Evolutionary conservation across 2,888 invertebrate species (phyloP).

Genomic region (Leptopilina myrica): DNA sequence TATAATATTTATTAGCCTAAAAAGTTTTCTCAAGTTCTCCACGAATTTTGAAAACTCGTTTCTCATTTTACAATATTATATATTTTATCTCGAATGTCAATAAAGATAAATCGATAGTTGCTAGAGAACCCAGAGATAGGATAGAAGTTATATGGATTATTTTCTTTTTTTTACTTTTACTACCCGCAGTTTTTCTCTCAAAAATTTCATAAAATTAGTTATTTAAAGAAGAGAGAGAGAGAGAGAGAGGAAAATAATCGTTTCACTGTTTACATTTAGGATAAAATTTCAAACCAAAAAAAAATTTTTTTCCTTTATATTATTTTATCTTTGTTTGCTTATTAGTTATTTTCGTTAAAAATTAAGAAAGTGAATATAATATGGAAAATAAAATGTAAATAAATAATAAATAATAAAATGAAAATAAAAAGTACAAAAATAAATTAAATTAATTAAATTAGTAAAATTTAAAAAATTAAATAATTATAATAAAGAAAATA

Average conservation of each 20-base stretch:
- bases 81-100: slow-evolving; percentile 1
- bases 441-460: no score
- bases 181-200: background rate
- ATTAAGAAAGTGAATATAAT: no score
- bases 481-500: no score
- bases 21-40: slow-evolving; percentile 8
- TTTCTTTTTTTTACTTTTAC: background rate
- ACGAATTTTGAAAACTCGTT: background rate
- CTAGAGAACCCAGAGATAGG: background rate
- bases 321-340: no score
- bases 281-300: no score
- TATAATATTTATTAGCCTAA: background rate
- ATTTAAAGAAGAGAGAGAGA: background rate
- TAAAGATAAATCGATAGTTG: slow-evolving; percentile 12
- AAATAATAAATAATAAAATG: no score
- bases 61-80: background rate
- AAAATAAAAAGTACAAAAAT: no score
- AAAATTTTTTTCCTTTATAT: no score
- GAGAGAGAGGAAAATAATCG: background rate
- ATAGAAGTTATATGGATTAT: background rate
- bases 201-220: slow-evolving; percentile 1
- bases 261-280: background rate
- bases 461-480: no score
- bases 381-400: no score
- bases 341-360: no score